Evolutionary conservation across 1,140 invertebrate genomes (phyloP).

Genomic region (Camponotus vicinus): DNA sequence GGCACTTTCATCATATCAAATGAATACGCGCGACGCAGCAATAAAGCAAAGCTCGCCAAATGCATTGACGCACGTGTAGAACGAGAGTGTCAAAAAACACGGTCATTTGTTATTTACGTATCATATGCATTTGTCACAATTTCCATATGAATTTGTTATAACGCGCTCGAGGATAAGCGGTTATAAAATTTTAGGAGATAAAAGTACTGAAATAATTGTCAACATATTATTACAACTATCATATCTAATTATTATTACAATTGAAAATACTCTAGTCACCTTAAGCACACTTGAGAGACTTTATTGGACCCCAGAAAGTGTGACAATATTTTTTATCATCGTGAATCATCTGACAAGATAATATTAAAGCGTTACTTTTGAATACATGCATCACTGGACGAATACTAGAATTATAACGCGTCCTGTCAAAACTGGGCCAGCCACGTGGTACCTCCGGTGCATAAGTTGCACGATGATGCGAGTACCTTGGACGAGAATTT

Average conservation of each 20-base stretch:
- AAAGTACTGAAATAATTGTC: neutral
- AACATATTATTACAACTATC: neutral
- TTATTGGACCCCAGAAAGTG: neutral
- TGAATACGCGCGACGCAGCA: conserved; percentile 18
- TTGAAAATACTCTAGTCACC: neutral
- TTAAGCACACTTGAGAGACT: neutral
- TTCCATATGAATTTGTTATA: neutral
- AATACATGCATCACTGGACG: neutral
- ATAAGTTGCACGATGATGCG: conserved; percentile 7
- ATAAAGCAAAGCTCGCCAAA: neutral
- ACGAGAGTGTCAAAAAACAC: neutral
- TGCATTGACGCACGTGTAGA: neutral
- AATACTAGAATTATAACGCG: neutral
- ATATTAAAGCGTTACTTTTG: conserved; percentile 7
- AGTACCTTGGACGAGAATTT: conserved; percentile 8
- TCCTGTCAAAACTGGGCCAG: conserved; percentile 33
- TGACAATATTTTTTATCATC: neutral
- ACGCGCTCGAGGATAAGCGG: neutral
- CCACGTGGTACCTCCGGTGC: conserved; percentile 4
- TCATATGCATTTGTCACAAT: neutral
- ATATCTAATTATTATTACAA: neutral
- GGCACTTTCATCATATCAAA: conserved; percentile 47
- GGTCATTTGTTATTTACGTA: neutral
- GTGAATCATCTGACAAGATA: neutral
- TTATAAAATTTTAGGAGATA: neutral